Evolutionary conservation across 2,797 vertebrate species (phyloP).

Genomic region (Nothura maculosa): DNA sequence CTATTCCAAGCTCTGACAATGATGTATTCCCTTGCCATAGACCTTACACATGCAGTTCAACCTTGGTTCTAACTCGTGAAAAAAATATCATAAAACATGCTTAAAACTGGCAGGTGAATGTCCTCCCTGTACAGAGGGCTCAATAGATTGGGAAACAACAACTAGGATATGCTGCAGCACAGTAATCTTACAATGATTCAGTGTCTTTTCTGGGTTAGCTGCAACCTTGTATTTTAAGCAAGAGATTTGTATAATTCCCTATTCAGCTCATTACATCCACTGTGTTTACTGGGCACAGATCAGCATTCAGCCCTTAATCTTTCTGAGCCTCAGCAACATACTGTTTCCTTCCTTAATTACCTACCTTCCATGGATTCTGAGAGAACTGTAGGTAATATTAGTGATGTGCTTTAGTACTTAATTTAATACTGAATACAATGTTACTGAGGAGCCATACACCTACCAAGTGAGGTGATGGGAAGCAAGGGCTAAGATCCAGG

Average conservation of each 20-base stretch:
- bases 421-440: not conserved
- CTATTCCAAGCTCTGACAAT: not conserved
- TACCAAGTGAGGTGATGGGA: constrained; percentile 34
- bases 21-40: not conserved
- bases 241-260: not conserved
- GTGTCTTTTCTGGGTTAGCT: not conserved
- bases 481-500: constrained; percentile 42
- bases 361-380: constrained; percentile 15
- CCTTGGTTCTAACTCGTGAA: not conserved
- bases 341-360: not conserved
- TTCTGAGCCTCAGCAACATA: constrained; percentile 7
- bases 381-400: not conserved
- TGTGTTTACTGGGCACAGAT: not conserved
- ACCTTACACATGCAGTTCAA: not conserved
- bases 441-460: not conserved
- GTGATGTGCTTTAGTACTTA: not conserved
- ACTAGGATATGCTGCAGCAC: not conserved
- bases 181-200: not conserved
- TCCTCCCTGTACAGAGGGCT: not conserved
- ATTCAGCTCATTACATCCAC: not conserved
- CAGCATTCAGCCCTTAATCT: not conserved
- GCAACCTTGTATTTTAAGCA: not conserved
- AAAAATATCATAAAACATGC: not conserved
- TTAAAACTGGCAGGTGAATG: not conserved
- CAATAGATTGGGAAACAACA: not conserved